Conservation (phyloP, 92 coral and sea anemone species). For the Desmophyllum pertusum region DNA sequence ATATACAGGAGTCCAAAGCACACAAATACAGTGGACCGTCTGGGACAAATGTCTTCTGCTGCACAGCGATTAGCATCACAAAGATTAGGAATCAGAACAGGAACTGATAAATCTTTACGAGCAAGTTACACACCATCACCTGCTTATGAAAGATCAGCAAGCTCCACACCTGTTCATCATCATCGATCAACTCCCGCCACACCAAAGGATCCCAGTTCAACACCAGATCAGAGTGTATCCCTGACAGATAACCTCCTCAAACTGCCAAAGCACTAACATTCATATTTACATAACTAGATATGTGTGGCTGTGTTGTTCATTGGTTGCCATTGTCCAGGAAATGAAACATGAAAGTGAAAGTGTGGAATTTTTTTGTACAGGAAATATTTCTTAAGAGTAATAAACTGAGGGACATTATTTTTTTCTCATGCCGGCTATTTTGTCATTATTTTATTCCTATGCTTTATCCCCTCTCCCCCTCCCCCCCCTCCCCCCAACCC, state of each 20-base stretch:
- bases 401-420: no score
- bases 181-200: conserved; percentile 73
- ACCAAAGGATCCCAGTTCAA: conserved; percentile 41
- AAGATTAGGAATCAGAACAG: conserved; percentile 90
- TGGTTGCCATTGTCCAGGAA: no score
- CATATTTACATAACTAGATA: no score
- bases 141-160: conserved; percentile 34
- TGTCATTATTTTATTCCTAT: no score
- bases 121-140: conserved; percentile 97
- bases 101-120: conserved; percentile 83
- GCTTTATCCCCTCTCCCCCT: no score
- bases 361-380: no score
- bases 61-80: conserved; percentile 92
- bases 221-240: conserved; percentile 63
- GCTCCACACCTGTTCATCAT: conserved; percentile 59
- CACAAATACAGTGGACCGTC: conserved; percentile 76
- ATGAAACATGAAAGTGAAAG: no score
- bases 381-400: no score
- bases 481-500: no score
- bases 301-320: no score
- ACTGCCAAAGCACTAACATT: conserved; percentile 64
- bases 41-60: conserved; percentile 92
- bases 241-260: conserved; percentile 87
- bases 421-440: no score
- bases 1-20: conserved; percentile 74